A percentile compares a stretch with the other conserved stretches of the same genome.
Evolutionary conservation across 2,888 invertebrate genomes (phyloP).

Genomic region (Epicampocera succincta): DNA sequence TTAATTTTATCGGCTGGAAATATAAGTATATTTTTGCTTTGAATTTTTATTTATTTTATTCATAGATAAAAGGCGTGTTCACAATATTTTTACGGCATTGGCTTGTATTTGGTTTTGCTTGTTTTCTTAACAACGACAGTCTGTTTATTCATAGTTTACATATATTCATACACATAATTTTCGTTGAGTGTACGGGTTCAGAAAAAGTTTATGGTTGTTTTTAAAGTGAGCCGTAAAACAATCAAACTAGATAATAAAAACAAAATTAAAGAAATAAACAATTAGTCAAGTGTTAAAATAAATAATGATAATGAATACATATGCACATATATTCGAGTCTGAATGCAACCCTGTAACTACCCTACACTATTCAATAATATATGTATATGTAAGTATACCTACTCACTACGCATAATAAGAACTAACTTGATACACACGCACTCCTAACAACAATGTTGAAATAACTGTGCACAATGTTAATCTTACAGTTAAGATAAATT

Average conservation of each 20-base stretch:
- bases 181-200: conserved; percentile 41
- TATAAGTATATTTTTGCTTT: conserved; percentile 36
- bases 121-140: conserved; percentile 3
- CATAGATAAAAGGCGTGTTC: conserved; percentile 48
- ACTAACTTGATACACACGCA: no score
- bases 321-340: no score
- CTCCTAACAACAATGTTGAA: no score
- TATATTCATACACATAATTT: neutral
- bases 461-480: no score
- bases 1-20: neutral
- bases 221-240: conserved; percentile 54
- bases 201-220: conserved; percentile 39
- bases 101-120: no score
- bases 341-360: no score
- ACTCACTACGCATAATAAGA: no score
- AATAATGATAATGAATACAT: conserved; percentile 17
- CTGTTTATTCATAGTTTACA: conserved; percentile 5
- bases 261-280: conserved; percentile 14
- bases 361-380: no score
- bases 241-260: conserved; percentile 49
- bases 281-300: conserved; percentile 38
- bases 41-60: conserved; percentile 35
- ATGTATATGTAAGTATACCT: no score
- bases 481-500: no score
- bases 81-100: conserved; percentile 1